phyloP scores from a whole-genome alignment of 2,797 vertebrate genomes.

The Buceros bicornis region DNA sequence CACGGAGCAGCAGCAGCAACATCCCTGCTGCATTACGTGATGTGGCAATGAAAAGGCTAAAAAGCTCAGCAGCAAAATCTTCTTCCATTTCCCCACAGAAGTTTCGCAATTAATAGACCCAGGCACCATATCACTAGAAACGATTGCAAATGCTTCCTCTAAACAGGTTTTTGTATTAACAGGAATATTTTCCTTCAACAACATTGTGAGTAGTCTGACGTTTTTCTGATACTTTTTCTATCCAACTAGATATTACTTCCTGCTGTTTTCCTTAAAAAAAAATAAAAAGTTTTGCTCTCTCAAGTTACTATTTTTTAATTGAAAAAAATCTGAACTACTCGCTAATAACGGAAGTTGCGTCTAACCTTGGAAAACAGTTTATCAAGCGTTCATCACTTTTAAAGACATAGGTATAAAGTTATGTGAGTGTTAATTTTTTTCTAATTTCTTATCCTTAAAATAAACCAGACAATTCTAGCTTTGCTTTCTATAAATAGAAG shows the following conservation, averaged over 20 bases:
- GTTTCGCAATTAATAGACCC: background rate
- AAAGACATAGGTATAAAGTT: background rate
- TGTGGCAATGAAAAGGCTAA: background rate
- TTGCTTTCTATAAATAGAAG: conserved; percentile 52
- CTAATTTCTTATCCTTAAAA: conserved; percentile 58
- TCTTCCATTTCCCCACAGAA: background rate
- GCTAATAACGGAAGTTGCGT: background rate
- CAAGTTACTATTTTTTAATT: background rate
- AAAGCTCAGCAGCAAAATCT: background rate
- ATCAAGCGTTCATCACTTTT: background rate
- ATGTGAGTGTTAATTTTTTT: conserved; percentile 20
- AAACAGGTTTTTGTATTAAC: background rate
- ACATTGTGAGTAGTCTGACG: background rate
- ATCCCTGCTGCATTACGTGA: background rate
- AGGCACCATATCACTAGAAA: background rate
- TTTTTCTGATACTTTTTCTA: background rate
- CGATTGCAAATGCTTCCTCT: background rate
- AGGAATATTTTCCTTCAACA: background rate
- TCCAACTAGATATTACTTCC: background rate
- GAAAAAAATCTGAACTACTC: background rate
- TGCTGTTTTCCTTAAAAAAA: background rate
- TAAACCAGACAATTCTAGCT: conserved; percentile 41
- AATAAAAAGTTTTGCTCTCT: background rate
- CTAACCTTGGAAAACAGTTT: background rate
- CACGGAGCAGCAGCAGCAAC: background rate